Evolutionary conservation across 2,797 vertebrate genomes (phyloP).

Genomic region (Loriculus beryllinus): DNA sequence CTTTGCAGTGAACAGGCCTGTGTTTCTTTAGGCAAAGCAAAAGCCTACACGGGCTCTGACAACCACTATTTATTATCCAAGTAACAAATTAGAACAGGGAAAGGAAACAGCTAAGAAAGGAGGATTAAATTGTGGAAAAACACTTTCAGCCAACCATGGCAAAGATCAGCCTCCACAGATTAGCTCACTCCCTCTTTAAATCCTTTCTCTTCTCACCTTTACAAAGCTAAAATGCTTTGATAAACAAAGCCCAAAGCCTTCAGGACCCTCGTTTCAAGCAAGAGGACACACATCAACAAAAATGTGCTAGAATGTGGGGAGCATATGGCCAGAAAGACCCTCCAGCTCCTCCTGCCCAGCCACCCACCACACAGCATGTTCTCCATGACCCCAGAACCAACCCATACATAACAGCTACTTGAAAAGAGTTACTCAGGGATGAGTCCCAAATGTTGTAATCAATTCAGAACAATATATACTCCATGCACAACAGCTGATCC

Average conservation of each 20-base stretch:
- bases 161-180: conserved; percentile 2
- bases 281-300: not conserved
- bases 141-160: not conserved
- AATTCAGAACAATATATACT: not conserved
- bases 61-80: not conserved
- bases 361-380: not conserved
- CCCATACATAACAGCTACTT: not conserved
- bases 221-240: not conserved
- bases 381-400: not conserved
- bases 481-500: conserved; percentile 28
- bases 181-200: not conserved
- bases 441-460: conserved; percentile 19
- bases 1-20: not conserved
- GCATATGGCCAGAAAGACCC: not conserved
- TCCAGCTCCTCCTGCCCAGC: not conserved
- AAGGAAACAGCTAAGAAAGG: not conserved
- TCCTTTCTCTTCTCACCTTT: conserved; percentile 18
- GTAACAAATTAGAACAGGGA: not conserved
- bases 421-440: not conserved
- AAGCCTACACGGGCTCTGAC: not conserved
- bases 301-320: not conserved
- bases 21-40: conserved; percentile 12
- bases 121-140: not conserved
- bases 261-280: not conserved
- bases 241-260: conserved; percentile 20